Base-by-base conservation (phyloP, 2,888 invertebrate species). In the Drosophila buzzatii region DNA sequence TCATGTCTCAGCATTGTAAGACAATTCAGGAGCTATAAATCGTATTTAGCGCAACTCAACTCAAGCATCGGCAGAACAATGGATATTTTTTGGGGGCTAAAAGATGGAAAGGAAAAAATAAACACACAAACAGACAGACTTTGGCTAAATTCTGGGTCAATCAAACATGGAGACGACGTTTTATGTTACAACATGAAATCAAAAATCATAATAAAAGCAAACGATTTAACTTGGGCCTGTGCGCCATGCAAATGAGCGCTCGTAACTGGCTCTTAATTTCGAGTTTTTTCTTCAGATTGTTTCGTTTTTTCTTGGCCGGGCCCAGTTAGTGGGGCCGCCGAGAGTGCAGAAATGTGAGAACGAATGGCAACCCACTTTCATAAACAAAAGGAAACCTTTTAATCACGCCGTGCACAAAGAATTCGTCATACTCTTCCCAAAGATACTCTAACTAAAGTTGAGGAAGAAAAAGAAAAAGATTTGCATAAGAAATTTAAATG, bases 111-210 rank as follows among this genome's bases (percentile, higher is more conserved):
- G 27, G n/a, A 16, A 49, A 49, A n/a, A 16, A 45, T 5, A 5
- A 27, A 18, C 41, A 55, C 41, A 55, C 51, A 14, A 63, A 41
- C 49, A 52, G 63, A 41, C 49, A 52, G 63, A 53, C 27, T 62
- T 31, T 14, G 33, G 41, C 62, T 27, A 64, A 66, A 84, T 84
- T 89, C 85, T 89, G 69, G 83, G 83, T 87, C 89, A 84, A 89
- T 87, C 87, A 65, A 64, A 70, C 60, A 35, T 61, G 66, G 57
- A 53, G 72, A 62, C 60, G 49, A 63, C 62, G 68, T 73, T 76
- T 83, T 81, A 83, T 66, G 81, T 89, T 89, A 86, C 87, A 72
- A 60, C 81, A 86, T 73, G 55, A 81, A 70, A 73, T 83, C 68
- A 80, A 60, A 81, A 70, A 81, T 73, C 70, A 72, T 57, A 67